Conservation (phyloP, 2,113 vertebrate species). For the Heterotilapia buettikoferi region DNA sequence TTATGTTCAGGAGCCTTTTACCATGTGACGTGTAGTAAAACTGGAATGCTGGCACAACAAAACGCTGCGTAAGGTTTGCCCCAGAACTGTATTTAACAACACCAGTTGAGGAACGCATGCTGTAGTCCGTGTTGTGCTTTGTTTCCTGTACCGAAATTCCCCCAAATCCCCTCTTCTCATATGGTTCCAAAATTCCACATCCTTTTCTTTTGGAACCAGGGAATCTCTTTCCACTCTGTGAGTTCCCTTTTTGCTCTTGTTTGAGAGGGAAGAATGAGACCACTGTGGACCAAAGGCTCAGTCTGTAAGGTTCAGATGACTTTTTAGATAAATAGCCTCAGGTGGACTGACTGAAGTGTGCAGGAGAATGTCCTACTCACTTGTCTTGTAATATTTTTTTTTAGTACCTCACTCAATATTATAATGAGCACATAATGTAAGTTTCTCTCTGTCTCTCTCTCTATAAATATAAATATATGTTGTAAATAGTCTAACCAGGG, state of each 20-base stretch:
- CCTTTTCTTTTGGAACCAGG: conserved; percentile 46
- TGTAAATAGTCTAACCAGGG: neutral
- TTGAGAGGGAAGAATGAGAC: conserved; percentile 31
- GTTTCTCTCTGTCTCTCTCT: neutral
- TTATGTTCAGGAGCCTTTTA: conserved; percentile 4
- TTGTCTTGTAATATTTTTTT: neutral
- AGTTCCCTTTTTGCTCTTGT: conserved; percentile 36
- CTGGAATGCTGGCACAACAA: neutral
- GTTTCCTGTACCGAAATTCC: conserved; percentile 28
- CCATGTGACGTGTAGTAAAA: conserved; percentile 5
- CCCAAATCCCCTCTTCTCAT: neutral
- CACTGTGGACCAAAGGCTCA: conserved; percentile 18
- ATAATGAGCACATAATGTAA: neutral
- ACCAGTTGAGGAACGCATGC: neutral
- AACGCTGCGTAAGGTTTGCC: neutral
- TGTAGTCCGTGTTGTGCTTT: conserved; percentile 7
- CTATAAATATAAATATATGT: neutral
- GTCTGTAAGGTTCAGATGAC: conserved; percentile 12
- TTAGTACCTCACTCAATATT: neutral
- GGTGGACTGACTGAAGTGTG: neutral
- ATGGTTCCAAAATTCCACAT: conserved; percentile 54
- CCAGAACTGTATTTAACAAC: neutral
- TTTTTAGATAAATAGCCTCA: conserved; percentile 26
- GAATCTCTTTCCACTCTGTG: conserved; percentile 55
- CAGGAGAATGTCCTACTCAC: neutral